Conservation (phyloP, 1,140 invertebrate genomes). For the Drosophila grimshawi region DNA sequence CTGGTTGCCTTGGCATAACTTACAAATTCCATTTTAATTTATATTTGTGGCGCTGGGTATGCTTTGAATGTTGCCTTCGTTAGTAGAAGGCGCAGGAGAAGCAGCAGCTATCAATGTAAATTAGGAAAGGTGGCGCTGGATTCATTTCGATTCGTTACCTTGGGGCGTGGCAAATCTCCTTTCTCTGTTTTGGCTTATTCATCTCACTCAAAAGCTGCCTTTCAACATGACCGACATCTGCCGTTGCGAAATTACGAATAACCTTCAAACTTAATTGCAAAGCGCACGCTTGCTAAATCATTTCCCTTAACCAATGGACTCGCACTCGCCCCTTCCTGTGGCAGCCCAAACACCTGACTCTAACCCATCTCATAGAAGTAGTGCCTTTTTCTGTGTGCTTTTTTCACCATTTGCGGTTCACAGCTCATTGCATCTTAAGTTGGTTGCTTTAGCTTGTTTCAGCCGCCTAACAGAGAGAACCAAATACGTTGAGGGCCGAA, state of each 20-base stretch:
- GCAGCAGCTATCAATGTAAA: constrained; percentile 75
- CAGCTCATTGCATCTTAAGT: constrained; percentile 74
- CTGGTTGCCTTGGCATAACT: constrained; percentile 73
- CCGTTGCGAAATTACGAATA: constrained; percentile 38
- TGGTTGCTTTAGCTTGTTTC: constrained; percentile 40
- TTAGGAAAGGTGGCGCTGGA: constrained; percentile 61
- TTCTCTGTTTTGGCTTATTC: constrained; percentile 5
- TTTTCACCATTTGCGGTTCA: constrained; percentile 77
- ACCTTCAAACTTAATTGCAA: constrained; percentile 81
- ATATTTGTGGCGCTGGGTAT: constrained; percentile 62
- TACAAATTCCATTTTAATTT: constrained; percentile 83
- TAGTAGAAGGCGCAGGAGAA: constrained; percentile 41
- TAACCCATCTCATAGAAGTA: background rate
- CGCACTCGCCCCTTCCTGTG: background rate
- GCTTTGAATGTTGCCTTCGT: constrained; percentile 74
- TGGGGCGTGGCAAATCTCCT: constrained; percentile 28
- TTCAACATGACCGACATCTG: constrained; percentile 42
- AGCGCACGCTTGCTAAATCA: constrained; percentile 63
- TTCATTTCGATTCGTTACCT: constrained; percentile 71
- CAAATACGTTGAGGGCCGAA: constrained; percentile 39
- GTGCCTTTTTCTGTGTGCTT: constrained; percentile 41
- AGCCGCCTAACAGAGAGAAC: constrained; percentile 5
- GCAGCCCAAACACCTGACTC: background rate
- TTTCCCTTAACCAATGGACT: constrained; percentile 71
- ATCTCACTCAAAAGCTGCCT: constrained; percentile 50